Percentiles rank a stretch among this genome's conserved stretches.
These are phyloP conservation scores for Sthenelais limicola DNA, from an alignment of 2,888 invertebrate species.

Conservation along the genomic window DNA sequence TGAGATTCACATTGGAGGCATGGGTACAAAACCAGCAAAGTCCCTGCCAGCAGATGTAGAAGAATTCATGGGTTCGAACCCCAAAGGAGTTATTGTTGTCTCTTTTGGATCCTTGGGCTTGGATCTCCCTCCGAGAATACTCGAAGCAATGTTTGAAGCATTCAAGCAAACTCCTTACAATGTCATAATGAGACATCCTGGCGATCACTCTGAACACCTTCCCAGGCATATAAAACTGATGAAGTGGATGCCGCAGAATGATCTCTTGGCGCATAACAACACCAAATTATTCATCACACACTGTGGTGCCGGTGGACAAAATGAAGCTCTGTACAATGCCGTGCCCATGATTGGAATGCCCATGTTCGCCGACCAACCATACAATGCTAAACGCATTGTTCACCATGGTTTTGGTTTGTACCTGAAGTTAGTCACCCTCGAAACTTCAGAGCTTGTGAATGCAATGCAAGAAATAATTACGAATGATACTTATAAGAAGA, in stretches of 20 bases:
- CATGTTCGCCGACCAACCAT: constrained; percentile 9
- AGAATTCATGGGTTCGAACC: not conserved
- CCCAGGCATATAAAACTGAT: not conserved
- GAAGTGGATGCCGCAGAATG: constrained; percentile 27
- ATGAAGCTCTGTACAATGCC: constrained; percentile 30
- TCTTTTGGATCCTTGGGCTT: not conserved
- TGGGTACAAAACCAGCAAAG: constrained; percentile 26
- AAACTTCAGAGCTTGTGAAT: not conserved
- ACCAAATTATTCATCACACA: constrained; percentile 16
- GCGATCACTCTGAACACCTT: not conserved
- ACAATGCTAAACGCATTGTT: constrained; percentile 10
- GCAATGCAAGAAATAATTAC: not conserved
- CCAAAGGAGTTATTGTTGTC: constrained; percentile 10
- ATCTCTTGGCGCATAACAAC: constrained; percentile 19
- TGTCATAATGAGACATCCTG: not conserved
- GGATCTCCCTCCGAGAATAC: not conserved
- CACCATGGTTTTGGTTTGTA: constrained; percentile 10
- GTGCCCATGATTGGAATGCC: constrained; percentile 12
- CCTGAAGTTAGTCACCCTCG: not conserved
- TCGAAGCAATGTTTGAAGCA: not conserved
- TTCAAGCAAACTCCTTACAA: constrained; percentile 7
- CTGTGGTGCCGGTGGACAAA: too few species aligned
- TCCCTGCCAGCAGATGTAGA: not conserved
- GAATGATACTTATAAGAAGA: not conserved
- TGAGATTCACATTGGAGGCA: constrained; percentile 1